A percentile compares a stretch with the other conserved stretches of the same genome.
phyloP scores from a whole-genome alignment of 1,140 invertebrate species.

The Calliopsis andreniformis region DNA sequence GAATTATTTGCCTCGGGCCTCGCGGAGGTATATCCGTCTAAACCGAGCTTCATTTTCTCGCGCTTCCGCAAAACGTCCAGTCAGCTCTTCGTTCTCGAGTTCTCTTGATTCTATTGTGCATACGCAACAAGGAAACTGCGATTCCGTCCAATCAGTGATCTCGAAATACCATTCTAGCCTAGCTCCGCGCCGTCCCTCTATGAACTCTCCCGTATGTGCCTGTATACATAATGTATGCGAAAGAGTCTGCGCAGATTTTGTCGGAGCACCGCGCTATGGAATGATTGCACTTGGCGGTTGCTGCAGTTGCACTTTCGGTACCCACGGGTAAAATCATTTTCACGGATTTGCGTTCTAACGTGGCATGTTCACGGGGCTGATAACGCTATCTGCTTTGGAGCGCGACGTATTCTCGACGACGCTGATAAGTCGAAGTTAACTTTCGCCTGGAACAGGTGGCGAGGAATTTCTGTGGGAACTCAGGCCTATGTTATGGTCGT shows the following conservation, averaged over 20 bases:
- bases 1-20: constrained; percentile 18
- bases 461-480: not conserved
- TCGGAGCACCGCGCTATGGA: not conserved
- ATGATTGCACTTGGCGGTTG: constrained; percentile 42
- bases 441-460: not conserved
- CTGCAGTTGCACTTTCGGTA: constrained; percentile 54
- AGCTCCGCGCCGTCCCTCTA: constrained; percentile 6
- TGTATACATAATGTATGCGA: constrained; percentile 50
- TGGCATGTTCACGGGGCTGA: constrained; percentile 4
- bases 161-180: constrained; percentile 22
- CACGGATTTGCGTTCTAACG: constrained; percentile 13
- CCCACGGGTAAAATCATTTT: constrained; percentile 25
- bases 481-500: too few species aligned
- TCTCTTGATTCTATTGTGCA: constrained; percentile 26
- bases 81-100: constrained; percentile 14
- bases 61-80: constrained; percentile 28
- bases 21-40: not conserved
- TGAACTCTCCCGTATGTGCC: not conserved
- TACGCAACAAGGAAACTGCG: constrained; percentile 14
- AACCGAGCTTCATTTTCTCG: constrained; percentile 17
- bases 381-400: not conserved
- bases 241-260: constrained; percentile 19
- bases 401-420: not conserved
- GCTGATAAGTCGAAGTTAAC: constrained; percentile 3
- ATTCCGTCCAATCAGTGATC: constrained; percentile 23